phyloP scores from a whole-genome alignment of 2,888 invertebrate genomes.

The Papilio elwesi region DNA sequence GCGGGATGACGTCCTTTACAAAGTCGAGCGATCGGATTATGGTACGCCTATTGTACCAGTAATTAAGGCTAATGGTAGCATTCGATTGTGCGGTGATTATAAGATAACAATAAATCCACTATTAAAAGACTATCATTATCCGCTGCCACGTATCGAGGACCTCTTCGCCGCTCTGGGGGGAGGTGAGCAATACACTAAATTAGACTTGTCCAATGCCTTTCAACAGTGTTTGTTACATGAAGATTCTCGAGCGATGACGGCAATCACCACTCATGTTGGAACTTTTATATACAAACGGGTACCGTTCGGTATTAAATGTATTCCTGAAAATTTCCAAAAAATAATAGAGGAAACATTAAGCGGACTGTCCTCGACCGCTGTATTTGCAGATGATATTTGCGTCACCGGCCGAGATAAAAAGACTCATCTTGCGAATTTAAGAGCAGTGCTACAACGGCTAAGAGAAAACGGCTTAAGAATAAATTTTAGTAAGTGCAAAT shows the following conservation, averaged over 20 bases:
- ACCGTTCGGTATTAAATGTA: slow-evolving; percentile 44
- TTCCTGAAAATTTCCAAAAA: slow-evolving; percentile 51
- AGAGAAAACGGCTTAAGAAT: slow-evolving; percentile 39
- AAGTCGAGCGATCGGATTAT: slow-evolving; percentile 48
- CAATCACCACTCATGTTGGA: slow-evolving; percentile 47
- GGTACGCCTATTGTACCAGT: slow-evolving; percentile 50
- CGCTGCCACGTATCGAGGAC: slow-evolving; percentile 45
- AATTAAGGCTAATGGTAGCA: slow-evolving; percentile 42
- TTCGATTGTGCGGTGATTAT: slow-evolving; percentile 48
- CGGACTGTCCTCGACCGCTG: slow-evolving; percentile 15
- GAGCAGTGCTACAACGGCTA: slow-evolving; percentile 44
- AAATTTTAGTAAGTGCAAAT: too few species aligned
- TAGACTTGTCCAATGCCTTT: slow-evolving; percentile 47
- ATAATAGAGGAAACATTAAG: slow-evolving; percentile 46
- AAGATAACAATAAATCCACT: slow-evolving; percentile 47
- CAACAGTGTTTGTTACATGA: slow-evolving; percentile 42
- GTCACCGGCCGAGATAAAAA: slow-evolving; percentile 22
- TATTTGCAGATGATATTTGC: not conserved
- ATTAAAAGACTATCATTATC: slow-evolving; percentile 45
- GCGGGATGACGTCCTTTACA: slow-evolving; percentile 45
- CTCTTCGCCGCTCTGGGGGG: slow-evolving; percentile 43
- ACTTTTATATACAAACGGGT: slow-evolving; percentile 44
- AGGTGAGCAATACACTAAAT: slow-evolving; percentile 45
- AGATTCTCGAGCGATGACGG: slow-evolving; percentile 45
- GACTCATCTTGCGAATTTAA: slow-evolving; percentile 42